Evolutionary conservation across 2,888 invertebrate species (phyloP), one percentile per base, ranked within the genome.

Genomic region (Chrysotoxum bicinctum): DNA sequence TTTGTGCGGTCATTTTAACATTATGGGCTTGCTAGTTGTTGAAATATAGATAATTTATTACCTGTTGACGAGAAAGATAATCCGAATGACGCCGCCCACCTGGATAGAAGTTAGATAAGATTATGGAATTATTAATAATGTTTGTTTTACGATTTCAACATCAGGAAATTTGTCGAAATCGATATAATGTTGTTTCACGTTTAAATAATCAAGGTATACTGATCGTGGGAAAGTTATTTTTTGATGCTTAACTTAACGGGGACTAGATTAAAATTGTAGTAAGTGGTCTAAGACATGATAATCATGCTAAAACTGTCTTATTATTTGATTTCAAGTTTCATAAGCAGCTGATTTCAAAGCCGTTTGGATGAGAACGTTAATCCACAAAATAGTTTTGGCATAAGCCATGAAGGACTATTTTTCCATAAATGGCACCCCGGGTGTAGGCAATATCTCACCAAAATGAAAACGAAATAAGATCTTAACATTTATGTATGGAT

Each of bases 41-140:
- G 40, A 16, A 26, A 50, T 26, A 48, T 2, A 35, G 1, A 23
- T 48, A 58, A 81, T 81, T 76, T 83, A 83, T 75, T 69, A 40
- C 21, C 10, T 50, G 74, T 37, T 79, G 50, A 70, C 30, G 72
- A 16, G 80, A 45, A 37, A 58, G 75, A 50, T 52, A 43, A 56
- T 19, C n/a, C 30, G 19, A 73, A 43, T 26, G 26, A 77, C 8
- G 21, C 72, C 84, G 70, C 75, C 80, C 70, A 84, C 66, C 62
- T 75, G 54, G n/a, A 7, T 12, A 30, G 40, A 60, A 45, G 69
- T 40, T 30, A 30, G 32, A 37, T 35, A 54, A 26, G 21, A 32
- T 19, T 32, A 35, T 35, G 14, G 9, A 32, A 50, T 66, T 48
- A 48, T 50, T 32, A 16, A 30, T 45, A 19, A 19, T 66, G 21